These are phyloP conservation scores for Sitta carolinensis DNA, from an alignment of 2,797 vertebrate species.

Conservation along the genomic window DNA sequence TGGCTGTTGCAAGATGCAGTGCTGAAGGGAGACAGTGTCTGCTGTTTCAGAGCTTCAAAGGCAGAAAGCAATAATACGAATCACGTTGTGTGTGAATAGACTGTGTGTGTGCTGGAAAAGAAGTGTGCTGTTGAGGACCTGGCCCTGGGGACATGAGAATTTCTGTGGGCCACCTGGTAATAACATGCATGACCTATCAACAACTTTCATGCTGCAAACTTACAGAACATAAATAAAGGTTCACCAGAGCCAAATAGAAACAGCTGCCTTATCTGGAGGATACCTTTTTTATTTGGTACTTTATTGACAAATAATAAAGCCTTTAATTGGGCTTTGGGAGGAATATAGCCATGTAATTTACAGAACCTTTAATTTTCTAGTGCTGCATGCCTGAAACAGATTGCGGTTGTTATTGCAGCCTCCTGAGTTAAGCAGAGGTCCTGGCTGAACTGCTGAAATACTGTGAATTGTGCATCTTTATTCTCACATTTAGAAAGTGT, in stretches of 20 bases:
- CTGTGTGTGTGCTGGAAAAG: neutral
- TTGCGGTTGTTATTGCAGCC: constrained; percentile 55
- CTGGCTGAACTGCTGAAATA: constrained; percentile 30
- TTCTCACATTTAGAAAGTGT: neutral
- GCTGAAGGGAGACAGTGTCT: neutral
- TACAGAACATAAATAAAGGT: constrained; percentile 31
- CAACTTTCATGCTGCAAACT: constrained; percentile 42
- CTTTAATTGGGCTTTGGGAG: constrained; percentile 69
- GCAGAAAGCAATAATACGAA: neutral
- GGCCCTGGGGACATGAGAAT: neutral
- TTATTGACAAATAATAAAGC: constrained; percentile 77
- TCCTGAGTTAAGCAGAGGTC: constrained; percentile 17
- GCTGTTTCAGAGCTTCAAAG: neutral
- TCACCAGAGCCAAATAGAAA: constrained; percentile 47
- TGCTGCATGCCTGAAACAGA: constrained; percentile 58
- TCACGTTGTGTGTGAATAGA: rapidly evolving
- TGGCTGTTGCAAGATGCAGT: neutral
- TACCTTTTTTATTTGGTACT: constrained; percentile 62
- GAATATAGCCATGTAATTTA: constrained; percentile 68
- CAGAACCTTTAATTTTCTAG: constrained; percentile 70
- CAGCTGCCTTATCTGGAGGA: constrained; percentile 66
- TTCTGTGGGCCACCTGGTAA: constrained; percentile 28
- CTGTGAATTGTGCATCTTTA: constrained; percentile 37
- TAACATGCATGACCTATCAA: constrained; percentile 45
- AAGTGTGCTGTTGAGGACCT: neutral